phyloP scores from a whole-genome alignment of 2,888 invertebrate species.

The Tinea trinotella region DNA sequence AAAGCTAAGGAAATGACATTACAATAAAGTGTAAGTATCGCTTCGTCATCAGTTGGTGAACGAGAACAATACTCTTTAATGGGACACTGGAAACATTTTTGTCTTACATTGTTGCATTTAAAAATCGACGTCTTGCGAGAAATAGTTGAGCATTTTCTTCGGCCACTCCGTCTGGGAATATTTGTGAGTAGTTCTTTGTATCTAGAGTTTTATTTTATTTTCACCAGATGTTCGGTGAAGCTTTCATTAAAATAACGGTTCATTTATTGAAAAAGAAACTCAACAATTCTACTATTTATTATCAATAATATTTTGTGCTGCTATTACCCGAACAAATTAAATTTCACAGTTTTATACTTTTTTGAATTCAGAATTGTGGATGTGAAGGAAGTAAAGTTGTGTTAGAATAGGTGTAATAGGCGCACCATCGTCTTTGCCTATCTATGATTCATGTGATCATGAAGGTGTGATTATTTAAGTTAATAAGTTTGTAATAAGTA shows the following conservation, averaged over 20 bases:
- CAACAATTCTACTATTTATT: background rate
- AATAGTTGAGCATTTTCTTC: background rate
- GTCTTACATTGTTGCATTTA: constrained; percentile 8
- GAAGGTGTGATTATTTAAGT: too few species aligned
- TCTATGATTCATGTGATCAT: too few species aligned
- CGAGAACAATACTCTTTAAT: background rate
- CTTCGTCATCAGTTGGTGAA: background rate
- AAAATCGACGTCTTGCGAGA: background rate
- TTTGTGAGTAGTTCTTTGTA: background rate
- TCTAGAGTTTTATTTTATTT: background rate
- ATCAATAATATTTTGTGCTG: too few species aligned
- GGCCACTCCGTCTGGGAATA: background rate
- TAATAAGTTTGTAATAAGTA: too few species aligned
- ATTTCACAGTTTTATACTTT: too few species aligned
- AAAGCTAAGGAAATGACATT: background rate
- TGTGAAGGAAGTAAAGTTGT: too few species aligned
- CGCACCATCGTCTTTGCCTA: too few species aligned
- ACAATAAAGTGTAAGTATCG: background rate
- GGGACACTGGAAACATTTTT: background rate
- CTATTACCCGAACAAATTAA: too few species aligned
- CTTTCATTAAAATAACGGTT: background rate
- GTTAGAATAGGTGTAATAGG: too few species aligned
- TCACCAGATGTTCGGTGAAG: background rate
- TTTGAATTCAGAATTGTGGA: too few species aligned
- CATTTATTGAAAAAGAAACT: background rate